A percentile compares a stretch with the other conserved stretches of the same genome.
phyloP scores from a whole-genome alignment of 2,113 vertebrate genomes.

The Aspiorhynchus laticeps region DNA sequence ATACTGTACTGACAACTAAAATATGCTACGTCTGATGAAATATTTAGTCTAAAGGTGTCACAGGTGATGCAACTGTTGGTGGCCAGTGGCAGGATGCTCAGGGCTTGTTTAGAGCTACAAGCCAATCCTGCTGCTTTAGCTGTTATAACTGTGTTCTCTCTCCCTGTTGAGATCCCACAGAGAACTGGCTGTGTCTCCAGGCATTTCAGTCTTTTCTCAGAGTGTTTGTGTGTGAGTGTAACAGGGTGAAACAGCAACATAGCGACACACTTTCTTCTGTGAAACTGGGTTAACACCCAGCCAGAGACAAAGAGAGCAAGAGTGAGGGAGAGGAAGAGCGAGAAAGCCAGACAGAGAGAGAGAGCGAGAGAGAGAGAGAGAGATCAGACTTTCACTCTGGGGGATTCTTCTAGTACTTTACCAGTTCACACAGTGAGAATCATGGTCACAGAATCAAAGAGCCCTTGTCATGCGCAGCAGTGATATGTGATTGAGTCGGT shows the following conservation, averaged over 20 bases:
- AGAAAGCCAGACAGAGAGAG: neutral
- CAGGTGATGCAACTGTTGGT: constrained; percentile 14
- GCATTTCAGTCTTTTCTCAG: neutral
- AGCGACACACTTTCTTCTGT: constrained; percentile 37
- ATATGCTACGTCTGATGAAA: constrained; percentile 11
- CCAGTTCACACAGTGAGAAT: constrained; percentile 5
- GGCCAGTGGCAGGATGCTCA: neutral
- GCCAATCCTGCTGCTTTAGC: constrained; percentile 17
- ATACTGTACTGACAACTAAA: neutral
- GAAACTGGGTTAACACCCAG: constrained; percentile 51
- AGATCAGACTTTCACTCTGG: neutral
- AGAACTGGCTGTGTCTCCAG: constrained; percentile 37
- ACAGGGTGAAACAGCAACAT: constrained; percentile 30
- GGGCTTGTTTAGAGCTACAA: constrained; percentile 18
- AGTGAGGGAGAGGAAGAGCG: neutral
- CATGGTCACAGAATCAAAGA: constrained; percentile 21
- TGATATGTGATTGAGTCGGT: neutral
- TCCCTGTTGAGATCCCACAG: constrained; percentile 19
- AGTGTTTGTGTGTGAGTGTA: constrained; percentile 29
- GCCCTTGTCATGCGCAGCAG: neutral
- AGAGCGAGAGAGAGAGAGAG: neutral
- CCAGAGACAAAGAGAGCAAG: constrained; percentile 23
- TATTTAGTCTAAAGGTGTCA: constrained; percentile 25
- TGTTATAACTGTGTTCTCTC: constrained; percentile 5
- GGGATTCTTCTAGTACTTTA: constrained; percentile 21